These are phyloP conservation scores for Schizaphis graminum DNA, from an alignment of 2,888 invertebrate species.

Conservation along the genomic window DNA sequence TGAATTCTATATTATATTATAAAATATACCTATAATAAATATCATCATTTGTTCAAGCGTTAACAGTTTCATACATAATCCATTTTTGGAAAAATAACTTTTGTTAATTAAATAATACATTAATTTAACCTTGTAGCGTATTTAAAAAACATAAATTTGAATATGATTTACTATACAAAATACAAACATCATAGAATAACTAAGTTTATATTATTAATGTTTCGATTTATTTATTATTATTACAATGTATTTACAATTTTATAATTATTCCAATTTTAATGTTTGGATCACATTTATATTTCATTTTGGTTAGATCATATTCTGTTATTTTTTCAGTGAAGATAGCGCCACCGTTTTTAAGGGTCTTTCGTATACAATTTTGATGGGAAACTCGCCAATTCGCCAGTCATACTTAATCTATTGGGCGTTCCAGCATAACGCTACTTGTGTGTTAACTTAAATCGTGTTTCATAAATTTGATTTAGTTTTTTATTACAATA, in stretches of 20 bases:
- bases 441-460: slow-evolving; percentile 4
- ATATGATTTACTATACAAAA: neutral
- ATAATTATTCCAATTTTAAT: neutral
- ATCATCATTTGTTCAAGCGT: neutral
- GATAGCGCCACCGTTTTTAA: slow-evolving; percentile 60
- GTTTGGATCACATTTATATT: neutral
- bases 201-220: neutral
- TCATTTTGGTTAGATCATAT: neutral
- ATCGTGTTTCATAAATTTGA: neutral
- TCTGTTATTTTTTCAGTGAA: neutral
- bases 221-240: neutral
- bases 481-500: neutral
- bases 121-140: neutral
- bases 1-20: neutral
- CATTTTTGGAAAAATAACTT: too few relatives aligned
- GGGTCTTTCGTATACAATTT: slow-evolving; percentile 12
- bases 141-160: neutral
- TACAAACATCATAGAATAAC: neutral
- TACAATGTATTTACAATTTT: neutral
- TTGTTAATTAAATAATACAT: neutral
- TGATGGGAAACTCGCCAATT: slow-evolving; percentile 18
- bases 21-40: neutral
- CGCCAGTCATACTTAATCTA: slow-evolving; percentile 42
- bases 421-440: slow-evolving; percentile 36
- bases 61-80: neutral